phyloP scores from a whole-genome alignment of 2,113 vertebrate species.

The Calyptomena viridis region DNA sequence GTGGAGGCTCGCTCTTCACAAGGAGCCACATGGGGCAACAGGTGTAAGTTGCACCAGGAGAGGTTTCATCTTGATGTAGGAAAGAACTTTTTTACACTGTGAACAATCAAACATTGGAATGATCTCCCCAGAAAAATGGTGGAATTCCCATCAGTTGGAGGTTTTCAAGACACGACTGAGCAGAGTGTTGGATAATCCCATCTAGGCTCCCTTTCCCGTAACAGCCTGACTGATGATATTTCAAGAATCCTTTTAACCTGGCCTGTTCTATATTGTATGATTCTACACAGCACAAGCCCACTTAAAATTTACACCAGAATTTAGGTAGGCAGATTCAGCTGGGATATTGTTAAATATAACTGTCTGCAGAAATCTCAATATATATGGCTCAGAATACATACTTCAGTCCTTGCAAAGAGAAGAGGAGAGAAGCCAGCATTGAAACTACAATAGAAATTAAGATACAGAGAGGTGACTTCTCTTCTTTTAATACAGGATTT shows the following conservation, averaged over 20 bases:
- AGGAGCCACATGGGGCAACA: background rate
- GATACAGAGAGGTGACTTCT: background rate
- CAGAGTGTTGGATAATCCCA: background rate
- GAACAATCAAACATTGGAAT: background rate
- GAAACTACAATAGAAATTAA: background rate
- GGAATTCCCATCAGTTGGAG: background rate
- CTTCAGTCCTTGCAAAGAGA: background rate
- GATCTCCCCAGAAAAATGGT: background rate
- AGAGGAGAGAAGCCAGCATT: background rate
- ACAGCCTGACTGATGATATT: background rate
- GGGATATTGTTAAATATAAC: background rate
- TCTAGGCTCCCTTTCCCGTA: background rate
- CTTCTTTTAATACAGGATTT: background rate
- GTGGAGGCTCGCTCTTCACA: background rate
- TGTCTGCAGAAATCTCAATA: background rate
- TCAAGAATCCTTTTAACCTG: background rate
- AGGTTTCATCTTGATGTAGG: background rate
- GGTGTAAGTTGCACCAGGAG: background rate
- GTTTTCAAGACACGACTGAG: fast-evolving
- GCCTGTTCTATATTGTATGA: background rate
- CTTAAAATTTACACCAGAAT: background rate
- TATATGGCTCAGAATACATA: background rate
- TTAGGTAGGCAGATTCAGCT: background rate
- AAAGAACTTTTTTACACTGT: background rate
- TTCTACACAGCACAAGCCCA: background rate